Evolutionary conservation across 2,113 vertebrate genomes (phyloP), one percentile per base, ranked within the genome.

Genomic region (Eurypyga helias): DNA sequence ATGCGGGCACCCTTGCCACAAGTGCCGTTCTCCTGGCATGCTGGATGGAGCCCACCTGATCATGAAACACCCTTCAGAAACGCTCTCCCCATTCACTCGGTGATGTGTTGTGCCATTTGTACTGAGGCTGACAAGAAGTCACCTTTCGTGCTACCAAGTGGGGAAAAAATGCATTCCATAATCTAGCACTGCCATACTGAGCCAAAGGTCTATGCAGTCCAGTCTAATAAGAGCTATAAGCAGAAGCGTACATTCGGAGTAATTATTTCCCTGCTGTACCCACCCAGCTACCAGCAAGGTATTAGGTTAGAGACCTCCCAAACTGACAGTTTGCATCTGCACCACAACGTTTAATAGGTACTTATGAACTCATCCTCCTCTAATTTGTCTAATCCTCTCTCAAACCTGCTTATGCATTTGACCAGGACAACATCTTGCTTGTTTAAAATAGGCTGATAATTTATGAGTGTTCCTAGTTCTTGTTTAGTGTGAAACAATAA

Each of bases 1-100:
- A 19, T 2, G 3, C 0, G 13, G 51, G 38, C 29, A 82, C 26
- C 48, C 52, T 58, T 69, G 60, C 64, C 31, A 46, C 0, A 1
- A 33, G 9, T 14, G 1, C 12, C 1, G 33, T 7, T 86, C 14
- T 43, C 46, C 71, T 31, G 79, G 54, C 33, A 69, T 1, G 1
- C 58, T 57, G 9, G 20, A n/a, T 3, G 2, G 43, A 77, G 25
- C 62, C 58, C 25, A 70, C 23, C n/a, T 66, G 13, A 0, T 43
- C 73, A 66, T 2, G 2, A 8, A 93, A 49, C 64, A 62, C 61
- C 46, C 49, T 90, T 29, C 61, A 55, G 41, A 75, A 81, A 80
- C 28, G 52, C 36, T 8, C 6, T 31, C 45, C 31, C 34, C 36
- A 11, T 51, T 45, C 38, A 17, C 64, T 21, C 7, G 0, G 28